Evolutionary conservation across 2,888 invertebrate species (phyloP), one percentile per base, ranked within the genome.

Genomic region (Balanococcus diminutus): DNA sequence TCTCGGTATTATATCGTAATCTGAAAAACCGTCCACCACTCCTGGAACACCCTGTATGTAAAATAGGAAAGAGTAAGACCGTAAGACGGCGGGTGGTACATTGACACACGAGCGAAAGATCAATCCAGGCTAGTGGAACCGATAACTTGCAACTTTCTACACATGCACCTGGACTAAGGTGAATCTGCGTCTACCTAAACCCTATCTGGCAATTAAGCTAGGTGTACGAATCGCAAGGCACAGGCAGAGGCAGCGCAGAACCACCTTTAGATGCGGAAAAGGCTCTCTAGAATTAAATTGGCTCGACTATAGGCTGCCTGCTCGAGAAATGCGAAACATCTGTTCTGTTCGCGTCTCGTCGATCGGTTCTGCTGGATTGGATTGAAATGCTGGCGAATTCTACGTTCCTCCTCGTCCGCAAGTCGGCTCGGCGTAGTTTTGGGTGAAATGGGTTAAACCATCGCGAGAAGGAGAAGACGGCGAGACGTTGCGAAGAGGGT

Each of bases 381-480:
- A 42, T 42, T 42, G 42, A 42, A 42, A 42, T 42, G 42, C 8
- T 9, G 51, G 51, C 51, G 51, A 51, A 51, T 51, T 51, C 19
- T 42, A 3, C 42, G 16, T 36, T 42, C 42, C 67, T 22, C 9
- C 25, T 19, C 46, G 11, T 22, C 81, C 39, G 25, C n/a, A n/a
- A 39, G 8, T n/a, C 3, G n/a, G 11, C 8, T 14, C 14, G 51
- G n/a, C n/a, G n/a, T n/a, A n/a, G 19, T 51, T 82, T 83, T 31
- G 28, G 56, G 83, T 84, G 42, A 84, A 84, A 84, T 84, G 84
- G 84, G 84, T 84, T 84, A 84, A 84, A 79, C 84, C 28, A 72
- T 67, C 28, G 19, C 11, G 16, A 6, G 39, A 2, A 39, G 42
- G 81, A 51, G 81, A 36, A 67, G 67, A 61, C 42, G 39, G 56